Evolutionary conservation across 2,888 invertebrate genomes (phyloP).

Genomic region (Hirtodrosophila histrioides): DNA sequence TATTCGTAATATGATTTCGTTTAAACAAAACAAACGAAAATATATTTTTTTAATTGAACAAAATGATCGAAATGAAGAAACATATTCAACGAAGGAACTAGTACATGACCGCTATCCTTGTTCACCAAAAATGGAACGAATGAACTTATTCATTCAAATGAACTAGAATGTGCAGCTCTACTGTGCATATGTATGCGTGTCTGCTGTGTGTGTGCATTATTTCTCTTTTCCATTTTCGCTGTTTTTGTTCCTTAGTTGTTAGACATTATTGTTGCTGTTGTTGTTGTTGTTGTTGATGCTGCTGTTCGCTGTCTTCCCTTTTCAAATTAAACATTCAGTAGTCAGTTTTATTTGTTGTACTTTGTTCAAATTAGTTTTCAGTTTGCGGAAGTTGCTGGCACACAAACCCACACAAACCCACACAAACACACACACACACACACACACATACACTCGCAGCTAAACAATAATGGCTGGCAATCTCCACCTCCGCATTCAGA

Average conservation of each 20-base stretch:
- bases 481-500: conserved; percentile 15
- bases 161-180: no score
- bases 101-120: no score
- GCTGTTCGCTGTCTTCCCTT: conserved; percentile 66
- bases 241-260: conserved; percentile 75
- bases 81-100: no score
- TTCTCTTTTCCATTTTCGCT: conserved; percentile 77
- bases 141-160: no score
- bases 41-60: no score
- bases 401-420: conserved; percentile 47
- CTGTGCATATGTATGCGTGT: conserved; percentile 27
- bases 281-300: conserved; percentile 32
- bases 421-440: conserved; percentile 15
- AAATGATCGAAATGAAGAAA: no score
- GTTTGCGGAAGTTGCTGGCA: conserved; percentile 72
- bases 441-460: conserved; percentile 13
- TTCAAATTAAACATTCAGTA: conserved; percentile 80
- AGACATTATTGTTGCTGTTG: conserved; percentile 69
- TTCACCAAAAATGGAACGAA: no score
- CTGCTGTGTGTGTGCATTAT: conserved; percentile 56
- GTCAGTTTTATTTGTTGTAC: conserved; percentile 80
- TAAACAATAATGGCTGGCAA: conserved; percentile 62
- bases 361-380: conserved; percentile 80
- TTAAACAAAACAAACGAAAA: no score
- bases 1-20: no score